Evolutionary conservation across 2,888 invertebrate genomes (phyloP).

Genomic region (Lysandra coridon): DNA sequence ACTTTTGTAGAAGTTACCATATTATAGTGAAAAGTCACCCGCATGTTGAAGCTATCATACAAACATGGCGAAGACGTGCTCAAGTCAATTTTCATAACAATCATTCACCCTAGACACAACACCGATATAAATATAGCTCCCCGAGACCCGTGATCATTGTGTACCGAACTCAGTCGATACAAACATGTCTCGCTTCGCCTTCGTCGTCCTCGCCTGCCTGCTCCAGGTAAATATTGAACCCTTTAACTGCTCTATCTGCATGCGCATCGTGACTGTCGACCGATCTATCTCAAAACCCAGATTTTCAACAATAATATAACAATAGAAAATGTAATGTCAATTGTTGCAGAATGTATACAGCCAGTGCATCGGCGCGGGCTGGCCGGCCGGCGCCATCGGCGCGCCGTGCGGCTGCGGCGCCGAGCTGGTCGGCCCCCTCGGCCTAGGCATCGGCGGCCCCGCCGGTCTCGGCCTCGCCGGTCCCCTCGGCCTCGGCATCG

Average conservation of each 20-base stretch:
- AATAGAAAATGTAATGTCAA: too few species aligned
- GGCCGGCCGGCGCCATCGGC: constrained; percentile 32
- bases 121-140: not conserved
- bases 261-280: too few species aligned
- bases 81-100: constrained; percentile 24
- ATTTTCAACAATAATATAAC: too few species aligned
- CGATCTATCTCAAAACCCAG: too few species aligned
- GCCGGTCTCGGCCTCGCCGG: constrained; percentile 35
- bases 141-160: constrained; percentile 5
- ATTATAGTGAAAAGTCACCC: constrained; percentile 6
- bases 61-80: constrained; percentile 10
- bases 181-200: constrained; percentile 47
- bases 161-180: constrained; percentile 13
- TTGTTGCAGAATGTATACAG: constrained; percentile 34
- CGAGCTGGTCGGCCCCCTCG: constrained; percentile 36
- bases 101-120: not conserved
- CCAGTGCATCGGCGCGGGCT: constrained; percentile 32
- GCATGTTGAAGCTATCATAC: not conserved
- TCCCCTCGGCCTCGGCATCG: constrained; percentile 32
- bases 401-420: constrained; percentile 35
- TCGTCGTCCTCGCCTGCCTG: constrained; percentile 50
- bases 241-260: too few species aligned
- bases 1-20: not conserved
- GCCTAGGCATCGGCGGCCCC: constrained; percentile 34
- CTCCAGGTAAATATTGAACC: constrained; percentile 44